These are phyloP conservation scores for Camponotus fellah DNA, from an alignment of 2,888 invertebrate genomes.

Conservation along the genomic window DNA sequence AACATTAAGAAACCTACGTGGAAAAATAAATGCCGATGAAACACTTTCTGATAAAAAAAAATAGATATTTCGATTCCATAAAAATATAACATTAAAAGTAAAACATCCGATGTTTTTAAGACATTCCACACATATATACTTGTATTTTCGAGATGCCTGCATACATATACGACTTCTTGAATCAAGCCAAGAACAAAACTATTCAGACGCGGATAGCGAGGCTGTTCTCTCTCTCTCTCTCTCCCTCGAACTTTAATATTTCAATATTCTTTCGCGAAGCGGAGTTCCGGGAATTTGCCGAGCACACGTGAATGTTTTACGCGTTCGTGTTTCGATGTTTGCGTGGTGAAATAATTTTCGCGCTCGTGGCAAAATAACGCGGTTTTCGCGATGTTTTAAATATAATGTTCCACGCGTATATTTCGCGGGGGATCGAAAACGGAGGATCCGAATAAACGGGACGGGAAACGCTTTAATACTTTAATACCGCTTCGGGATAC, in stretches of 20 bases:
- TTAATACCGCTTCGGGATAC: conserved; percentile 45
- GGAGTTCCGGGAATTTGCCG: conserved; percentile 14
- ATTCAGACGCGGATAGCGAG: conserved; percentile 23
- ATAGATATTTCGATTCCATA: neutral
- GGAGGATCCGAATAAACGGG: neutral
- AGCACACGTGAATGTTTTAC: conserved; percentile 39
- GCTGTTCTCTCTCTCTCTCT: neutral
- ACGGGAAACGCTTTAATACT: conserved; percentile 48
- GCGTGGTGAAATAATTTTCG: conserved; percentile 41
- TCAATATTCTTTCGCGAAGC: conserved; percentile 6
- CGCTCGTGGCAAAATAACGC: conserved; percentile 14
- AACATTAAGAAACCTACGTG: neutral
- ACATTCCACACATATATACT: neutral
- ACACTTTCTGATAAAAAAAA: neutral
- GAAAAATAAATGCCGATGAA: neutral
- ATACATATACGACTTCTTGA: conserved; percentile 31
- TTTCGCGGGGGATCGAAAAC: conserved; percentile 37
- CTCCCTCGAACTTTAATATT: conserved; percentile 25
- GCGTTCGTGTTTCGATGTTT: neutral
- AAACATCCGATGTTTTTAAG: neutral
- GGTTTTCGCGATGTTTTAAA: conserved; percentile 9
- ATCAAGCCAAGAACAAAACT: conserved; percentile 28
- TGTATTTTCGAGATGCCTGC: neutral
- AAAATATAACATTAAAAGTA: neutral
- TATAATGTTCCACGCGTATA: conserved; percentile 22